These are phyloP conservation scores for Atethmia centrago DNA, from an alignment of 2,888 invertebrate genomes.

Conservation along the genomic window DNA sequence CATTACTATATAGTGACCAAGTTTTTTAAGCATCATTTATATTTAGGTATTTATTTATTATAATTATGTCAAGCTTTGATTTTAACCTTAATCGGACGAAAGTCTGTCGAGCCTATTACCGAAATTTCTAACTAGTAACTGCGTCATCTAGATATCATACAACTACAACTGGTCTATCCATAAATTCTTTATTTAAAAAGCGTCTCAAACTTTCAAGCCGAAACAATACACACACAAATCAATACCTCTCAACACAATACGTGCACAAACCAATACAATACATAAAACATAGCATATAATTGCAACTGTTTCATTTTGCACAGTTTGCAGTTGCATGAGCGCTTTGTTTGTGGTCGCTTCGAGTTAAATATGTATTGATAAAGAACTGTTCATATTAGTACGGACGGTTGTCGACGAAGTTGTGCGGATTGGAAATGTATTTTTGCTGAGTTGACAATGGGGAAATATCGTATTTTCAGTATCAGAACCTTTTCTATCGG, in stretches of 20 bases:
- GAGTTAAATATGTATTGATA: constrained; percentile 55
- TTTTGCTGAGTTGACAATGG: constrained; percentile 6
- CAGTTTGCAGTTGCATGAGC: constrained; percentile 18
- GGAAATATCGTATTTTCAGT: constrained; percentile 11
- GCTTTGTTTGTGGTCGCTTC: constrained; percentile 50
- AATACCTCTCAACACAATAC: constrained; percentile 51
- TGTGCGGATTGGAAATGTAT: constrained; percentile 20
- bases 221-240: constrained; percentile 42
- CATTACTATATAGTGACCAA: too few relatives aligned
- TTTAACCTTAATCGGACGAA: too few relatives aligned
- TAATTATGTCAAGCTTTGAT: too few relatives aligned
- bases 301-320: constrained; percentile 53
- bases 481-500: not conserved
- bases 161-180: not conserved
- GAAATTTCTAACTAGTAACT: too few relatives aligned
- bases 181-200: constrained; percentile 2
- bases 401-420: not conserved
- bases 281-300: constrained; percentile 48
- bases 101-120: too few relatives aligned
- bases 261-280: constrained; percentile 39
- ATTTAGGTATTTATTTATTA: too few relatives aligned
- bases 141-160: too few relatives aligned
- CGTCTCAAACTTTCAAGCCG: constrained; percentile 22
- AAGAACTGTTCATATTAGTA: constrained; percentile 33
- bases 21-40: too few relatives aligned